A percentile compares a stretch with the other conserved stretches of the same genome.
phyloP scores from a whole-genome alignment of 1,140 invertebrate species.

The Brachionus plicatilis region DNA sequence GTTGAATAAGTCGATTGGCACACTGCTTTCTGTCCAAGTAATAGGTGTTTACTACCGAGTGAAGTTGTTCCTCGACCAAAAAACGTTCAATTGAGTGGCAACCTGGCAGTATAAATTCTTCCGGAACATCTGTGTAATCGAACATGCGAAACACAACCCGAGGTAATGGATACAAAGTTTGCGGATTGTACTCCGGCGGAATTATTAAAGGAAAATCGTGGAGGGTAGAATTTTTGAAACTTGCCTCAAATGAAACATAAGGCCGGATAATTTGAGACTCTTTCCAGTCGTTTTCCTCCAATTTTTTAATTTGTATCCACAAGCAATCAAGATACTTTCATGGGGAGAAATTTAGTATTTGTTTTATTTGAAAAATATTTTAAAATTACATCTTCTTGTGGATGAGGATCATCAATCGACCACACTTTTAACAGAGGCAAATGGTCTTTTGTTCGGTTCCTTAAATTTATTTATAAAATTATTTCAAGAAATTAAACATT shows the following conservation, averaged over 20 bases:
- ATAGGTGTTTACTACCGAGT: slow-evolving; percentile 84
- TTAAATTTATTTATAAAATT: slow-evolving; percentile 50
- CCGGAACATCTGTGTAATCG: slow-evolving; percentile 96
- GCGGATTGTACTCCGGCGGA: slow-evolving; percentile 83
- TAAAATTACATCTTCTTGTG: slow-evolving; percentile 77
- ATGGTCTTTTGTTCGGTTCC: slow-evolving; percentile 84
- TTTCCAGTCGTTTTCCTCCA: slow-evolving; percentile 87
- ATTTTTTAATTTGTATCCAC: slow-evolving; percentile 87
- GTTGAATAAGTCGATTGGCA: slow-evolving; percentile 80
- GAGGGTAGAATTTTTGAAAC: slow-evolving; percentile 68
- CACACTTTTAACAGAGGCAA: slow-evolving; percentile 83
- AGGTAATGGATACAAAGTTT: slow-evolving; percentile 77
- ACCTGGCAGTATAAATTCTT: slow-evolving; percentile 72
- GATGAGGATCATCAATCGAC: slow-evolving; percentile 81
- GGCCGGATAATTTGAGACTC: slow-evolving; percentile 92
- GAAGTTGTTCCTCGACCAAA: slow-evolving; percentile 91
- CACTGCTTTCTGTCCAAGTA: slow-evolving; percentile 86
- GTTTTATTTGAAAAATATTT: not conserved
- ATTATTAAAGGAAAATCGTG: slow-evolving; percentile 75
- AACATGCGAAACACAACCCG: slow-evolving; percentile 67
- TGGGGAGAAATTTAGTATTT: not conserved
- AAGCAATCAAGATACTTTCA: slow-evolving; percentile 82
- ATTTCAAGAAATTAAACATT: no score
- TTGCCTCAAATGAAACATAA: slow-evolving; percentile 88
- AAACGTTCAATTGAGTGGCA: slow-evolving; percentile 95